Percentiles rank a stretch among this genome's conserved stretches.
These are phyloP conservation scores for Napeogenes inachia DNA, from an alignment of 2,888 invertebrate genomes.

Conservation along the genomic window DNA sequence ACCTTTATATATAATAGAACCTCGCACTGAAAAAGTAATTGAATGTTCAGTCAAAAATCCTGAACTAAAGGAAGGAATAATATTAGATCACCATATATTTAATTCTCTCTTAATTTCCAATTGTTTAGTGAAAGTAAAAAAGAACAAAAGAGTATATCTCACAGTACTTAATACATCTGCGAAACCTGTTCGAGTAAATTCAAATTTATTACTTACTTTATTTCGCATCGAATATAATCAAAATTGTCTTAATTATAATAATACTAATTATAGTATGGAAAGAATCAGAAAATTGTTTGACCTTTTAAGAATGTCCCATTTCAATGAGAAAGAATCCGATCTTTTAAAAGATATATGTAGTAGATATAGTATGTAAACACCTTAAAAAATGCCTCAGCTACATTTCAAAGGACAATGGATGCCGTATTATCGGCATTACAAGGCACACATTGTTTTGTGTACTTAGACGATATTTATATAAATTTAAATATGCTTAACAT, in stretches of 20 bases:
- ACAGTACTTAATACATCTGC: constrained; percentile 20
- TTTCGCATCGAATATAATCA: not conserved
- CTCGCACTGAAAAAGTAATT: constrained; percentile 20
- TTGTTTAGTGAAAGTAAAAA: constrained; percentile 16
- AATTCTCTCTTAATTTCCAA: constrained; percentile 14
- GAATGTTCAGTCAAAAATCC: constrained; percentile 25
- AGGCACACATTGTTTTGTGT: constrained; percentile 35
- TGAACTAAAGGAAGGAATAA: constrained; percentile 20
- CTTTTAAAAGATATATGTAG: too few relatives aligned
- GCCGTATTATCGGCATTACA: constrained; percentile 32
- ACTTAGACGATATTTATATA: too few relatives aligned
- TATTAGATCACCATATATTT: constrained; percentile 12
- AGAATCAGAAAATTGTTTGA: constrained; percentile 16
- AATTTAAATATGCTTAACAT: too few relatives aligned
- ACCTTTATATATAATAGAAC: constrained; percentile 19
- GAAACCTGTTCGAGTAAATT: constrained; percentile 8
- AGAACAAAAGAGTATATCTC: constrained; percentile 13
- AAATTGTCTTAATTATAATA: not conserved
- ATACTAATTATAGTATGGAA: not conserved
- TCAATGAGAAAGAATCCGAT: too few relatives aligned
- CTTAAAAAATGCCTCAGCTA: too few relatives aligned
- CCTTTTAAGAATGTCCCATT: too few relatives aligned
- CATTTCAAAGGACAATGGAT: too few relatives aligned
- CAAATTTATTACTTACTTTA: constrained; percentile 19
- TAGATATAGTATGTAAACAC: too few relatives aligned